Evolutionary conservation across 2,888 invertebrate genomes (phyloP), one percentile per base, ranked within the genome.

Genomic region (Patella depressa): DNA sequence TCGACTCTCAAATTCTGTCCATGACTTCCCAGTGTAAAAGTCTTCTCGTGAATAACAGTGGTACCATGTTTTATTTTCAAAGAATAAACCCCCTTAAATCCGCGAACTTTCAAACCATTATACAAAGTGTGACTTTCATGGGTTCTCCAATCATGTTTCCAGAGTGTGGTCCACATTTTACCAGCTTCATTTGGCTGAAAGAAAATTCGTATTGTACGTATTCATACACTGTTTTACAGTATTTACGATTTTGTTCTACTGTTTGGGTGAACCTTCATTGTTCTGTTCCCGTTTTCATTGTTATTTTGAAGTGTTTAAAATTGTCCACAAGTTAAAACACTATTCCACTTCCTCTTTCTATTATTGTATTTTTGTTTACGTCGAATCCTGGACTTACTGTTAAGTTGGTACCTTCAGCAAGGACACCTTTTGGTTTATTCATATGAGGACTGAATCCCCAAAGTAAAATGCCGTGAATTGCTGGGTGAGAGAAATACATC

Each of bases 241-340:
- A 34, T 34, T 34, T 34, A 34, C 34, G 34, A 34, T 34, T 34
- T 5, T 34, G 4, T 34, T 34, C 34, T 34, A 34, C 5, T 5
- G 34, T 34, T 34, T 34, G 3, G 34, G 34, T 34, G 5, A 34
- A 34, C 34, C 5, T 5, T 34, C 34, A 34, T 34, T 34, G 34
- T 34, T 34, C 34, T 34, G 5, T 24, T 34, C 34, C 34, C 34
- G 34, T 34, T 34, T 34, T 34, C 14, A 12, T 14, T 29, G 7
- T 24, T 2, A 9, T 34, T 57, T 53, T 29, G 17, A n/a, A 82
- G 81, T 14, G 71, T 77, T 5, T 77, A 72, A 34, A 81, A 59
- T 17, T 72, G 75, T n/a, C 82, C 81, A 14, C 71, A 75, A 55
- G 77, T 73, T 2, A 82, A 70, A 57, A 81, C 80, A 34, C 65